These are phyloP conservation scores for Leptarthrus brevirostris DNA, from an alignment of 2,888 invertebrate genomes.

Conservation along the genomic window DNA sequence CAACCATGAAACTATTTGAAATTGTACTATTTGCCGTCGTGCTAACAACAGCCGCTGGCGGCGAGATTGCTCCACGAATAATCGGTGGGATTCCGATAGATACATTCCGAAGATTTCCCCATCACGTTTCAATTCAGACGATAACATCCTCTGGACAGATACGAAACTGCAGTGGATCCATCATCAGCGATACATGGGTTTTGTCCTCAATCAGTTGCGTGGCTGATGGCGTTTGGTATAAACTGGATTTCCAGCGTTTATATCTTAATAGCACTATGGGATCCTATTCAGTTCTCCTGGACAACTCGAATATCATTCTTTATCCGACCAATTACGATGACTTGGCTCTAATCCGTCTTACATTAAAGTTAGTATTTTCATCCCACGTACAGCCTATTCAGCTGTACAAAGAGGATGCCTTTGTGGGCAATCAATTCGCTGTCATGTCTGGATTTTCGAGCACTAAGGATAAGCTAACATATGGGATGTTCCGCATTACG, in stretches of 20 bases:
- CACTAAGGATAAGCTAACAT: slow-evolving; percentile 48
- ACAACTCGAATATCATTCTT: slow-evolving; percentile 29
- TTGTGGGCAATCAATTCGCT: slow-evolving; percentile 47
- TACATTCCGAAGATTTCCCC: slow-evolving; percentile 31
- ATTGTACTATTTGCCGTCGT: not conserved
- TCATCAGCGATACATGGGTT: slow-evolving; percentile 52
- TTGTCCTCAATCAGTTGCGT: slow-evolving; percentile 53
- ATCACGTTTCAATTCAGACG: slow-evolving; percentile 31
- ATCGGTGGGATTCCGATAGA: slow-evolving; percentile 15
- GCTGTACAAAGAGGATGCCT: slow-evolving; percentile 24
- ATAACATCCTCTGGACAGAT: not conserved
- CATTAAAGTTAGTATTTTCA: slow-evolving; percentile 50
- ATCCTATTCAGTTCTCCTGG: slow-evolving; percentile 53
- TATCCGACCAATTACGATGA: slow-evolving; percentile 49
- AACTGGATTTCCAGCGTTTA: slow-evolving; percentile 53
- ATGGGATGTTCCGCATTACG: slow-evolving; percentile 54
- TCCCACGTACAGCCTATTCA: slow-evolving; percentile 43
- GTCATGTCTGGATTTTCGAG: slow-evolving; percentile 55
- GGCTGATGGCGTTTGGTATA: not conserved
- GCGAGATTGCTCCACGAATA: slow-evolving; percentile 1
- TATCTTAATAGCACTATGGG: slow-evolving; percentile 43
- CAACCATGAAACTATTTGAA: not conserved
- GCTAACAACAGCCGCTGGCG: not conserved
- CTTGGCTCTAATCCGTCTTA: slow-evolving; percentile 53
- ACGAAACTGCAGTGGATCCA: slow-evolving; percentile 54